Evolutionary conservation across 2,797 vertebrate genomes (phyloP), one percentile per base, ranked within the genome.

Genomic region (Cossypha heuglini): DNA sequence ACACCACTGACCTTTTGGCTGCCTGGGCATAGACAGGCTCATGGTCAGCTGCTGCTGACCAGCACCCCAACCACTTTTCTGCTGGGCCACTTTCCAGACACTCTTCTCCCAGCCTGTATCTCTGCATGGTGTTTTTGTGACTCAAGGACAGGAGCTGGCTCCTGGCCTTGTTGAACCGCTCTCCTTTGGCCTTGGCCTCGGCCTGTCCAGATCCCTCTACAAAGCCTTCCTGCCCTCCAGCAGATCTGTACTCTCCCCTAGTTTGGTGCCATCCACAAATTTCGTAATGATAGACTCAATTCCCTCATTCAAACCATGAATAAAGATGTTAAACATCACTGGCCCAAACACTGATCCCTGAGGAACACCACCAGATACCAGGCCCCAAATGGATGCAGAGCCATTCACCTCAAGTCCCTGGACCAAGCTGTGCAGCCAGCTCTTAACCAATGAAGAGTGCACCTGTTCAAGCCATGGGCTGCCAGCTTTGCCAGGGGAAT

Each of bases 111-210:
- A 61, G 8, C 2, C 31, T 28, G 5, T 35, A 22, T 8, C 11
- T 6, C 40, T 52, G 25, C 35, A 31, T 1, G 1, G 8, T 3
- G 4, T 9, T 67, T 13, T 31, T 54, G 26, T 62, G 69, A 35
- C 7, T 9, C 24, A n/a, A 48, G 29, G 37, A 26, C 13, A 54
- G 31, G 16, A 68, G 13, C 11, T 0, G 0, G 1, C 13, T 17
- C 9, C 7, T 24, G 22, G 5, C 31, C 20, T 33, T 33, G 10
- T 9, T 46, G 13, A 48, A 55, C 24, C 5, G 33, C 49, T 7
- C 3, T 28, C 40, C 7, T 5, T 3, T 52, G n/a, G 22, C 33
- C 16, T 51, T 6, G 5, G 4, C 16, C 29, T 33, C 13, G 40
- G 20, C 19, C 40, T 28, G 33, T 72, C 58, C 58, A 63, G 22